Evolutionary conservation across 1,140 invertebrate species (phyloP), one percentile per base, ranked within the genome.

Genomic region (Anoplolepis gracilipes): DNA sequence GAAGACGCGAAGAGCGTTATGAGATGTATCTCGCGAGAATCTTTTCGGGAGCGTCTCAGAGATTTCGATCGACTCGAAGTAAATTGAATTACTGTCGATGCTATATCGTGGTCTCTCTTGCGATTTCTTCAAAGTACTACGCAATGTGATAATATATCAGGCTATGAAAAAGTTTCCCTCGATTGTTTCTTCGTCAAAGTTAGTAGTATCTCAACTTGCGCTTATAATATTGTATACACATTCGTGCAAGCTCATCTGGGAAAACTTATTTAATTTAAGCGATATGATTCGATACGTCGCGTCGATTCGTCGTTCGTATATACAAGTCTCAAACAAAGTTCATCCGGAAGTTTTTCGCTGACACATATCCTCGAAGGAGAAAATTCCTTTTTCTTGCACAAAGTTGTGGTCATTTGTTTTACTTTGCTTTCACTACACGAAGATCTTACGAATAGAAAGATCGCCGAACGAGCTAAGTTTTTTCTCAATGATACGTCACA

Each of bases 231-330:
- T 8, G 39, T 55, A 30, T 76, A 72, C 78, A 79, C 85, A 89
- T 67, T 62, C 79, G 86, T 59, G 13, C 3, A 55, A 19, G 25
- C 73, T 84, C 81, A 81, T 86, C 42, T 30, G 57, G 49, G 64
- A 25, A 87, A 92, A 90, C 86, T 92, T 91, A 85, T 92, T 92
- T 88, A 92, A 92, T 85, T 92, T 87, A 86, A 92, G 88, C 88
- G 88, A 90, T 92, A 91, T 86, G 86, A 90, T 91, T 90, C 88
- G 88, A 92, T 92, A 92, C 86, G 85, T 91, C 88, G 87, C 86
- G 85, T 91, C 88, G 87, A 89, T 92, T 92, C 84, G 75, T 92
- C 84, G 75, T 85, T 70, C 59, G 13, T 70, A 69, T 70, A 69
- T 64, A 84, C 69, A 84, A 91, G 85, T 88, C n/a, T n/a, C 88